A percentile compares a stretch with the other conserved stretches of the same genome.
These are phyloP conservation scores for Lordiphosa stackelbergi DNA, from an alignment of 1,140 invertebrate species.

Conservation along the genomic window DNA sequence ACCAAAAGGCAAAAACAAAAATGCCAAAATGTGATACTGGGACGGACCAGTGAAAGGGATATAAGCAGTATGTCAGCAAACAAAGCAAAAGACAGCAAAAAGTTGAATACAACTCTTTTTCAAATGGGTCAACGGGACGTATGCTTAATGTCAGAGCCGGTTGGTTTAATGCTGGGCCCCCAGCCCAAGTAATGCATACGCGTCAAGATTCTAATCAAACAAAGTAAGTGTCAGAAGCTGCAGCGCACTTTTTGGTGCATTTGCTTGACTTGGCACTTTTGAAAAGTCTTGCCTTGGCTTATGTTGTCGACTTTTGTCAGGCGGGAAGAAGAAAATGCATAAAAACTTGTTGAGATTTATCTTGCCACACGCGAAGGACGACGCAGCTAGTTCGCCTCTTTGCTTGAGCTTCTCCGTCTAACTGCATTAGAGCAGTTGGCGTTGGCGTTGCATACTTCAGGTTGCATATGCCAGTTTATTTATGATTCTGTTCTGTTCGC, in stretches of 20 bases:
- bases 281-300: constrained; percentile 44
- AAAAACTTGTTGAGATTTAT: constrained; percentile 76
- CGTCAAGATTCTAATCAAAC: constrained; percentile 58
- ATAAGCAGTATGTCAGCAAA: constrained; percentile 27
- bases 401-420: constrained; percentile 23
- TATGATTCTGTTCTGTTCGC: constrained; percentile 38
- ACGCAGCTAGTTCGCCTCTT: constrained; percentile 34
- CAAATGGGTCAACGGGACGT: constrained; percentile 44
- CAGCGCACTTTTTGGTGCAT: constrained; percentile 47
- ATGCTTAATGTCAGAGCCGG: constrained; percentile 44
- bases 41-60: constrained; percentile 11
- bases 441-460: constrained; percentile 42
- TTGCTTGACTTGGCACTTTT: constrained; percentile 52
- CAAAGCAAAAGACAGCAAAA: constrained; percentile 4
- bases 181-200: constrained; percentile 26
- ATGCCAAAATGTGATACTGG: constrained; percentile 23
- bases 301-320: constrained; percentile 65
- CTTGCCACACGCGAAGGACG: constrained; percentile 63
- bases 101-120: constrained; percentile 10
- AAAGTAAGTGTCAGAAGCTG: constrained; percentile 42
- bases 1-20: constrained; percentile 45
- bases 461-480: constrained; percentile 67
- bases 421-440: constrained; percentile 57
- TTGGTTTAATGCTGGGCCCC: constrained; percentile 35
- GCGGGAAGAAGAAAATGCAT: constrained; percentile 46